Evolutionary conservation across 1,140 invertebrate genomes (phyloP), one percentile per base, ranked within the genome.

Genomic region (Cylas formicarius): DNA sequence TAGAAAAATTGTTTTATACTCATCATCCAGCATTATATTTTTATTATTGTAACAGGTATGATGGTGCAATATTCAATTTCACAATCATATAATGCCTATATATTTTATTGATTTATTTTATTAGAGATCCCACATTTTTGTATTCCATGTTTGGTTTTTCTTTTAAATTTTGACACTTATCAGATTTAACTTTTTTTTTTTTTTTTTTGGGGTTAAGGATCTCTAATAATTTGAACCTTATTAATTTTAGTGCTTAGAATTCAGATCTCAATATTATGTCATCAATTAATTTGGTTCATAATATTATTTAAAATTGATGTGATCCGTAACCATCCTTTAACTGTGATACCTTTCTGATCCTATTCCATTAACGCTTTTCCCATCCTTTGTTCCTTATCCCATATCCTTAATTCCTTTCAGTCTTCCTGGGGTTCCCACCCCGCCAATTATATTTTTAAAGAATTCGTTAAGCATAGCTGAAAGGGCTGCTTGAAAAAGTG

Each of bases 21-120:
- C 41, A 40, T 44, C 26, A 24, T 17, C 22, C 44, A 45, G 41
- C 52, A 41, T 55, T 57, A 53, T 43, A 52, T 46, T 47, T 52
- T 52, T 57, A n/a, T n/a, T n/a, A n/a, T n/a, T n/a, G n/a, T n/a
- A n/a, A n/a, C n/a, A n/a, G n/a, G n/a, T n/a, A n/a, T n/a, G n/a
- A n/a, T n/a, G n/a, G 59, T 59, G 59, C 59, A 61, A 61, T 61
- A 59, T 35, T 50, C 11, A 18, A 24, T 48, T 52, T 37, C 44
- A 40, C 45, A 36, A 35, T 48, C 37, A n/a, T n/a, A n/a, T n/a
- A n/a, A n/a, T n/a, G n/a, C n/a, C n/a, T n/a, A n/a, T n/a, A 26
- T 26, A 37, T 38, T 52, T 49, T 38, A 36, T 52, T 31, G 42
- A 38, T 41, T 33, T 35, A 39, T 44, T 44, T 33, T 52, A 46